These are phyloP conservation scores for Micrasema longulum DNA, from an alignment of 1,140 invertebrate genomes.

Conservation along the genomic window DNA sequence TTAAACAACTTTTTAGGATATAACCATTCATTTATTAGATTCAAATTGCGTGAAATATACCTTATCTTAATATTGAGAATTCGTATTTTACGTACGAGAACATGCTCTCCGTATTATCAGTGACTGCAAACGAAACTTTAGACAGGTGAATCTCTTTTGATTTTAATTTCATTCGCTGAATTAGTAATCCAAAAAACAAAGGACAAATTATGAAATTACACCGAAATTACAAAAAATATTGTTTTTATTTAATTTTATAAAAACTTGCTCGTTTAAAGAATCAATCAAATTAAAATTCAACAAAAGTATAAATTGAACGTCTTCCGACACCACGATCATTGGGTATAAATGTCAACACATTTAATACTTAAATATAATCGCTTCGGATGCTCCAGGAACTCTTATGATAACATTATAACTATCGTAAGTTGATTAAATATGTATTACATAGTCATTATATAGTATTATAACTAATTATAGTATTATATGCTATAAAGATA, in stretches of 20 bases:
- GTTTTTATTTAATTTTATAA: conserved; percentile 42
- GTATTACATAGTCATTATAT: conserved; percentile 72
- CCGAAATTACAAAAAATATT: conserved; percentile 35
- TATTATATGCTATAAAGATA: conserved; percentile 73
- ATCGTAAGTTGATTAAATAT: conserved; percentile 70
- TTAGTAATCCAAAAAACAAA: not conserved
- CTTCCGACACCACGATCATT: conserved; percentile 46
- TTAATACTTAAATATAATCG: conserved; percentile 46
- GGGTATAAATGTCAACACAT: conserved; percentile 68
- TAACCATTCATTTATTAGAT: not conserved
- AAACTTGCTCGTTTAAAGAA: conserved; percentile 49
- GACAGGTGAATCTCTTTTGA: conserved; percentile 1
- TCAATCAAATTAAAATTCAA: conserved; percentile 49
- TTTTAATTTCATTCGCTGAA: conserved; percentile 5
- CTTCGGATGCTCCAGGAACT: conserved; percentile 69
- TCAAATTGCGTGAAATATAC: not conserved
- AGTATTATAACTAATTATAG: conserved; percentile 71
- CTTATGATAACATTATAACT: conserved; percentile 68
- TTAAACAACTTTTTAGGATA: not conserved
- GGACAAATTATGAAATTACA: conserved; percentile 27
- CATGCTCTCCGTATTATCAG: not conserved
- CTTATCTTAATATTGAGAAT: not conserved
- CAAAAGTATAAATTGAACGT: conserved; percentile 40
- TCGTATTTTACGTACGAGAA: no score
- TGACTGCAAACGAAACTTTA: not conserved